Evolutionary conservation across 2,113 vertebrate species (phyloP), one percentile per base, ranked within the genome.

Genomic region (Labeo rohita): DNA sequence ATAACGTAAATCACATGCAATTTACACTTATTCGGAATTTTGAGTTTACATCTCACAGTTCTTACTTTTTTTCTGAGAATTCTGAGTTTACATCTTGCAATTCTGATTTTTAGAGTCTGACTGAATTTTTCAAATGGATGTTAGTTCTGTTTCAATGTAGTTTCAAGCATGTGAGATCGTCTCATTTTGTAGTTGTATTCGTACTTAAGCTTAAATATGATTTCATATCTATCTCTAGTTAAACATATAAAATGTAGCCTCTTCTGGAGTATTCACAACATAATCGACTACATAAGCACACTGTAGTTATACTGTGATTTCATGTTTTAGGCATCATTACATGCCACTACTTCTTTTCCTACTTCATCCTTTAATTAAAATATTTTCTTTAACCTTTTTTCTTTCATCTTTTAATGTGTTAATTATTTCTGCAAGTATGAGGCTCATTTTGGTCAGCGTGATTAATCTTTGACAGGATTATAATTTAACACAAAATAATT

Each of bases 381-480:
- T 74, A 0, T 77, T 61, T 39, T 12, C 28, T 56, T 77, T 78
- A 10, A 10, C 11, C 16, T 11, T 36, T 77, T 43, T 4, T 3
- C 4, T 21, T 45, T 63, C 1, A 47, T 15, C 9, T n/a, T 10
- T 47, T 15, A 65, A 49, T 28, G 43, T 49, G n/a, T 28, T n/a
- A 80, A 47, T 23, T 28, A 47, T 47, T 15, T 47, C 6, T 28
- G 8, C 56, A 63, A 13, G 47, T 28, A 28, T 28, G 0, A 7
- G 43, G 10, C n/a, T 49, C 3, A 2, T 49, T 65, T 80, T 65
- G 0, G 4, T 15, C 18, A 45, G 12, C 11, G 0, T 65, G 59
- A 65, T 18, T 80, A 16, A 65, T 47, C 39, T 16, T 80, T 80
- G 7, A 80, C 39, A 80, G 28, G 11, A 61, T 80, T 80, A 8